Evolutionary conservation across 2,888 invertebrate species (phyloP).

Genomic region (Drosophila mimica): DNA sequence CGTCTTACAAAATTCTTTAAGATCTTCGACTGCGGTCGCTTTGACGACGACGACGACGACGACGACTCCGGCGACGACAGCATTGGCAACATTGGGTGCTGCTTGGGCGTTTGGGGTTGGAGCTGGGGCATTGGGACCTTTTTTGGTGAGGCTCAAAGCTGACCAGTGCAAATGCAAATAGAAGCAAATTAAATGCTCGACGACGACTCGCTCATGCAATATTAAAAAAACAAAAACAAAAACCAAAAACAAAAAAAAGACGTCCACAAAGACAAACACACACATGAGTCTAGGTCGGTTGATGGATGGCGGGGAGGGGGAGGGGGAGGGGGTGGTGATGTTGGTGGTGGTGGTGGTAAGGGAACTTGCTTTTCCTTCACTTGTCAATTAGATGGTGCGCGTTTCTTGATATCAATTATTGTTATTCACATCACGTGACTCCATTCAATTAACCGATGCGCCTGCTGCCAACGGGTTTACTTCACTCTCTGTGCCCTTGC

Average conservation of each 20-base stretch:
- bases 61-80: conserved; percentile 70
- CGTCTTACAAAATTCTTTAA: conserved; percentile 79
- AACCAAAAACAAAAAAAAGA: conserved; percentile 48
- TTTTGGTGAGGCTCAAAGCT: conserved; percentile 8
- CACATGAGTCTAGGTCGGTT: conserved; percentile 6
- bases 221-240: conserved; percentile 40
- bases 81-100: conserved; percentile 16
- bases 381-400: conserved; percentile 57
- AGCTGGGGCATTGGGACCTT: not conserved
- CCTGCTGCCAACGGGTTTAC: conserved; percentile 48
- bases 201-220: conserved; percentile 59
- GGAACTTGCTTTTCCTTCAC: conserved; percentile 8
- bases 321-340: not conserved
- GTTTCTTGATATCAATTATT: conserved; percentile 59
- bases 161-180: conserved; percentile 71
- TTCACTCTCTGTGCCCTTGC: not conserved
- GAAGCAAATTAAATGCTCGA: conserved; percentile 58
- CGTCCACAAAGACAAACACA: conserved; percentile 43
- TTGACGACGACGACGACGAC: conserved; percentile 68
- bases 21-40: conserved; percentile 82
- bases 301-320: not conserved
- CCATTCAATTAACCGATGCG: conserved; percentile 83
- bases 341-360: not conserved
- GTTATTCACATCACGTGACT: conserved; percentile 84
- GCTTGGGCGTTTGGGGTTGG: not conserved